Conservation (phyloP, 2,113 vertebrate species). For the Cavia porcellus region DNA sequence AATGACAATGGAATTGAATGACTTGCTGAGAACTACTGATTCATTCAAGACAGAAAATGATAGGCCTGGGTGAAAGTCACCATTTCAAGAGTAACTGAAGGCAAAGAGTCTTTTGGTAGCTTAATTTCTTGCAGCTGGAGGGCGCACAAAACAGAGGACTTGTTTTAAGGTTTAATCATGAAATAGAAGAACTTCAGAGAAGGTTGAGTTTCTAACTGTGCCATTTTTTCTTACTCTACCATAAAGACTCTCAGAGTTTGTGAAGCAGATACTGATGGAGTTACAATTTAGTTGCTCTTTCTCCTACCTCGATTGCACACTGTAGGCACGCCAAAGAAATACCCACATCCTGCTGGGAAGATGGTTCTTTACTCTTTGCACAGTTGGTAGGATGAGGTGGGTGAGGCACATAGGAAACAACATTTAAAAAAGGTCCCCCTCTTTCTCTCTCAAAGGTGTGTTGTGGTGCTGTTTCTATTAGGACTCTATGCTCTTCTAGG, state of each 20-base stretch:
- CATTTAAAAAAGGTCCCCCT: neutral
- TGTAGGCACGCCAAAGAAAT: neutral
- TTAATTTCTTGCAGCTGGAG: slow-evolving; percentile 62
- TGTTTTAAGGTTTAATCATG: neutral
- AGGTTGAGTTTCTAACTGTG: neutral
- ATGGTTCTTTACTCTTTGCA: neutral
- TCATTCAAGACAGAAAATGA: slow-evolving; percentile 41
- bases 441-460: neutral
- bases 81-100: slow-evolving; percentile 49
- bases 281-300: neutral
- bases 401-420: fast-evolving
- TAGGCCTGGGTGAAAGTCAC: neutral
- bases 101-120: neutral
- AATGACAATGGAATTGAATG: neutral
- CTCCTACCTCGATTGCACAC: neutral
- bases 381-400: neutral
- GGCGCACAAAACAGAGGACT: neutral
- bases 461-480: neutral
- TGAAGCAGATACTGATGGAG: neutral
- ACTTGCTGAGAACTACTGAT: slow-evolving; percentile 21
- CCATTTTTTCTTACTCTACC: neutral
- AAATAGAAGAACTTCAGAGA: neutral
- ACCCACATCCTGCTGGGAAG: fast-evolving
- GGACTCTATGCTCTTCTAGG: neutral
- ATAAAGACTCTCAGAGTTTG: neutral